Conservation (phyloP, 2,113 vertebrate genomes). For the Prolemur simus region DNA sequence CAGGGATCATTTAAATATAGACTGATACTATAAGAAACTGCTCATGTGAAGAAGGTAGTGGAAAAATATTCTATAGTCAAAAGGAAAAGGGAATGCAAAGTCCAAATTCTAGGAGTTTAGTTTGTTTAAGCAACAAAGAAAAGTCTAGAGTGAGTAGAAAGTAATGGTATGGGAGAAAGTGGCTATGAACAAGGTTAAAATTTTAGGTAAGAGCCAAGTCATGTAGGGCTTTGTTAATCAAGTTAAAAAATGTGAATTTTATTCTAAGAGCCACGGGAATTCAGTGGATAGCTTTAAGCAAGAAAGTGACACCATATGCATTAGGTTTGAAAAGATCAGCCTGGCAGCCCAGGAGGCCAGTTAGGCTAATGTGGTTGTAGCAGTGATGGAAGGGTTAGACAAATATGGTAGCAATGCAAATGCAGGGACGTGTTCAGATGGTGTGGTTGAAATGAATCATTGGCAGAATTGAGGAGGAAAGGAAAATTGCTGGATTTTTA, state of each 20-base stretch:
- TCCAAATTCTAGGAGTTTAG: neutral
- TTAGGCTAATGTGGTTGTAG: neutral
- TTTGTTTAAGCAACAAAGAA: neutral
- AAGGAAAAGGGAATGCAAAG: neutral
- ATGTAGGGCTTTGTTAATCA: neutral
- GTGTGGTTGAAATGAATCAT: neutral
- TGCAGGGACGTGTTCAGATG: neutral
- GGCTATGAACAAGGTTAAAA: neutral
- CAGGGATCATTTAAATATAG: neutral
- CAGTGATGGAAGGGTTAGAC: neutral
- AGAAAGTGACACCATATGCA: neutral
- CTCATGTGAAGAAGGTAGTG: neutral
- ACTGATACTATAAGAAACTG: neutral
- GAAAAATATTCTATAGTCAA: neutral
- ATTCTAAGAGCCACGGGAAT: neutral
- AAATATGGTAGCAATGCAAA: neutral
- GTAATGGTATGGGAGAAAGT: neutral
- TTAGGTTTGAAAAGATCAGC: neutral
- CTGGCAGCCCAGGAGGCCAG: neutral
- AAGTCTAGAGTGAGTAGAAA: neutral
- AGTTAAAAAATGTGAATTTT: neutral
- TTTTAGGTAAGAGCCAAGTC: neutral
- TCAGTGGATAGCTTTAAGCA: neutral
- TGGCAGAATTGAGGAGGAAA: neutral
- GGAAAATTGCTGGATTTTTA: neutral